Conservation (phyloP, 1,140 invertebrate species). For the Helicoverpa zea region DNA sequence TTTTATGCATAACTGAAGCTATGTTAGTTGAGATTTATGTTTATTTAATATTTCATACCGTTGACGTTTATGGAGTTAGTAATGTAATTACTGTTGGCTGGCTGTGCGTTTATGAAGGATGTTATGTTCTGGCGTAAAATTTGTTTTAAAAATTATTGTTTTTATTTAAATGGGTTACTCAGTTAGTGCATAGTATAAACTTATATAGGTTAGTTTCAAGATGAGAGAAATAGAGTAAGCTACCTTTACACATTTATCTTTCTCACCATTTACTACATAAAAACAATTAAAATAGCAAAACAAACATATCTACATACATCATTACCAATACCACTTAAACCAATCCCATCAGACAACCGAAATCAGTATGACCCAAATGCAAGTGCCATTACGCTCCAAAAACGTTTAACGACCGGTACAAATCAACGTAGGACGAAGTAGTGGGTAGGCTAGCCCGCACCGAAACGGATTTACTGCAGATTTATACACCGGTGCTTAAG, state of each 20-base stretch:
- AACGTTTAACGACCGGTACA: slow-evolving; percentile 39
- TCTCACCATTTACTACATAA: too few relatives aligned
- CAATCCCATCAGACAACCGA: slow-evolving; percentile 8
- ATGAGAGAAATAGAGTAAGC: too few relatives aligned
- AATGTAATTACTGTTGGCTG: slow-evolving; percentile 29
- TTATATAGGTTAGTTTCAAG: background rate
- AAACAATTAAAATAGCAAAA: background rate
- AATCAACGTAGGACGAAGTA: slow-evolving; percentile 26
- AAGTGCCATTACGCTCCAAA: slow-evolving; percentile 32
- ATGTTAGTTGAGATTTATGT: slow-evolving; percentile 27
- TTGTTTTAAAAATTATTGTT: background rate
- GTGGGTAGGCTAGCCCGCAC: slow-evolving; percentile 5
- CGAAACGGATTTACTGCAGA: slow-evolving; percentile 24
- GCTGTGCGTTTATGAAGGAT: slow-evolving; percentile 19
- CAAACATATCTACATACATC: background rate
- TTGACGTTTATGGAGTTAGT: slow-evolving; percentile 26
- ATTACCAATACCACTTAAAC: background rate
- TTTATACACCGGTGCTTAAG: slow-evolving; percentile 33
- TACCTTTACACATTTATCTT: too few relatives aligned
- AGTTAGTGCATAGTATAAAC: background rate
- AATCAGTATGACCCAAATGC: slow-evolving; percentile 27
- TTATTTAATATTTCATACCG: slow-evolving; percentile 35
- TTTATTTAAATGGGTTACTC: background rate
- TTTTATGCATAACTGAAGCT: slow-evolving; percentile 48
- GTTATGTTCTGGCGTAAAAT: slow-evolving; percentile 4